Conservation (phyloP, 2,113 vertebrate species). For the Mesoclemmys tuberculata region DNA sequence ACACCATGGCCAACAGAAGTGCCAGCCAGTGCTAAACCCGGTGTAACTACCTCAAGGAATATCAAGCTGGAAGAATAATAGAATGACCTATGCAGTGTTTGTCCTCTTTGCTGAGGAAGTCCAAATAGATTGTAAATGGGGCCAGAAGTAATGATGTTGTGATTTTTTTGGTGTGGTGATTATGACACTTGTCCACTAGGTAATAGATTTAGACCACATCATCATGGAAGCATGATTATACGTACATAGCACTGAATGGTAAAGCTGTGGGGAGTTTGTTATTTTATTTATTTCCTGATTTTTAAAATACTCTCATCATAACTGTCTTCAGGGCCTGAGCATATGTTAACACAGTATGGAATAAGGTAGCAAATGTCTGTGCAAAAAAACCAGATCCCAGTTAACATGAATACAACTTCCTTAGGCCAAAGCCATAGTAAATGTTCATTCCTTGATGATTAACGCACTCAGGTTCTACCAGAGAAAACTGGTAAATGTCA, state of each 20-base stretch:
- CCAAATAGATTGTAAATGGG: neutral
- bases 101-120: neutral
- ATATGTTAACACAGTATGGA: neutral
- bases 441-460: neutral
- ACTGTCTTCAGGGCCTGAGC: neutral
- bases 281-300: neutral
- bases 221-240: neutral
- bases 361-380: neutral
- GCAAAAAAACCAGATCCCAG: neutral
- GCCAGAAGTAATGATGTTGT: neutral
- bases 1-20: neutral
- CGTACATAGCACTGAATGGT: neutral
- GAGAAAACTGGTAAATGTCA: neutral
- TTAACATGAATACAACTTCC: neutral
- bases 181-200: neutral
- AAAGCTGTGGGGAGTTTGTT: neutral
- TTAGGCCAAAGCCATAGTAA: neutral
- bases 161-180: neutral
- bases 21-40: neutral
- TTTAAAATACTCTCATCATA: fast-evolving
- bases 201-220: neutral
- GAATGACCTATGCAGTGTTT: neutral
- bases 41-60: neutral
- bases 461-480: neutral
- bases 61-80: neutral